A percentile compares a stretch with the other conserved stretches of the same genome.
Conservation (phyloP, 2,797 vertebrate species). For the Enteromius argenteus region DNA sequence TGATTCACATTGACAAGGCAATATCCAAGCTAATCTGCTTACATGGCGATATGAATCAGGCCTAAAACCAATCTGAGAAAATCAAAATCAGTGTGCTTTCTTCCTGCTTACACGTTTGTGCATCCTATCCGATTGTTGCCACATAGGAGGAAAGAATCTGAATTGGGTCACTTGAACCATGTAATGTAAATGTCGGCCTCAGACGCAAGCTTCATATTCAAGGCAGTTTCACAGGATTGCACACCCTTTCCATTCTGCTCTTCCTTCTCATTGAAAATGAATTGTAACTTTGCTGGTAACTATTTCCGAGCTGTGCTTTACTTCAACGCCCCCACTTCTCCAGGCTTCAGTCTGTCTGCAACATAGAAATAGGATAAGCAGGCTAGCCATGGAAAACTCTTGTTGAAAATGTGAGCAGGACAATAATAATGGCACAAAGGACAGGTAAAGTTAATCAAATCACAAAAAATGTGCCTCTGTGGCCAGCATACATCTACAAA, state of each 20-base stretch:
- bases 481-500: not conserved
- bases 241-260: not conserved
- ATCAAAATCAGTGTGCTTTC: not conserved
- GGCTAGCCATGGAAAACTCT: not conserved
- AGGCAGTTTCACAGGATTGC: not conserved
- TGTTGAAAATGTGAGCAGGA: not conserved
- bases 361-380: not conserved
- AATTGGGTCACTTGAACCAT: not conserved
- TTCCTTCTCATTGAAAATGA: not conserved
- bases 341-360: not conserved
- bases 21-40: not conserved
- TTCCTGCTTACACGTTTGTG: not conserved
- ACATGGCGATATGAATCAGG: not conserved
- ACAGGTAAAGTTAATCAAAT: conserved; percentile 13
- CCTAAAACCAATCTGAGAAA: not conserved
- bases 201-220: not conserved
- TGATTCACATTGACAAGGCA: not conserved
- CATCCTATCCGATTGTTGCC: not conserved
- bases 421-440: not conserved
- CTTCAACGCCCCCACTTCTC: not conserved
- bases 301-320: not conserved
- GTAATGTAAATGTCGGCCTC: not conserved
- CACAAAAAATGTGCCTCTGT: not conserved
- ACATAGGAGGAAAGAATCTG: not conserved
- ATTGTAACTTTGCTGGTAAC: not conserved